phyloP scores from a whole-genome alignment of 1,140 invertebrate species.

The Thrips palmi region DNA sequence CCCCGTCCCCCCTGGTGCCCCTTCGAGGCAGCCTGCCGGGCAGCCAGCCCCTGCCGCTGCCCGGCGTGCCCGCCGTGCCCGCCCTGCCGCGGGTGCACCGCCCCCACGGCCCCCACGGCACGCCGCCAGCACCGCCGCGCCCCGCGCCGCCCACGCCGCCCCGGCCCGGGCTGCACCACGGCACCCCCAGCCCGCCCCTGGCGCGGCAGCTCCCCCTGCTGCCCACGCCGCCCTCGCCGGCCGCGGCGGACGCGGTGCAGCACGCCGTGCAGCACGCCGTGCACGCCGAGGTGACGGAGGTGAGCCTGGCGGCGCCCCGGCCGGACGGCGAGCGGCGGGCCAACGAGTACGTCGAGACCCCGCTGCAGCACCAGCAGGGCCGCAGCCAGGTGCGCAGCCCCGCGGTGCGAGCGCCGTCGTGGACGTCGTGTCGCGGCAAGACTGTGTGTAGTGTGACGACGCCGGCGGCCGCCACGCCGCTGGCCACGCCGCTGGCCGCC shows the following conservation, averaged over 20 bases:
- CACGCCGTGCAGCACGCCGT: no score
- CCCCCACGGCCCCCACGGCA: slow-evolving; percentile 2
- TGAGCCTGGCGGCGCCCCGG: slow-evolving; percentile 42
- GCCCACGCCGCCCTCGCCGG: no score
- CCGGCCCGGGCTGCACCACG: neutral
- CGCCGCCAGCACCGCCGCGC: no score
- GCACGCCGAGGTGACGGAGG: no score
- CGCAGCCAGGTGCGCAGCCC: slow-evolving; percentile 8
- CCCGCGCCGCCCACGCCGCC: no score
- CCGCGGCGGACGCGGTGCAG: no score
- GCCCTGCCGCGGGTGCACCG: slow-evolving; percentile 5
- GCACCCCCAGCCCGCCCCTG: slow-evolving; percentile 7
- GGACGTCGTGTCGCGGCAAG: slow-evolving; percentile 13
- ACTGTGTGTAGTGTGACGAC: slow-evolving; percentile 10
- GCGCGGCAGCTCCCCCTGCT: no score
- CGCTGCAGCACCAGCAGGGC: slow-evolving; percentile 31
- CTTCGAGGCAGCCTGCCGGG: no score
- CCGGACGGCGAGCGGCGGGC: slow-evolving; percentile 53
- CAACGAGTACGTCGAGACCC: slow-evolving; percentile 76
- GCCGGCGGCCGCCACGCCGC: slow-evolving; percentile 19
- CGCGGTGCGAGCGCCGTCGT: slow-evolving; percentile 9
- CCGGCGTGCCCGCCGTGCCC: no score
- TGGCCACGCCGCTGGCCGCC: slow-evolving; percentile 17
- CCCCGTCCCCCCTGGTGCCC: no score
- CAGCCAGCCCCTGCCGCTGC: no score